Evolutionary conservation across 1,140 invertebrate genomes (phyloP).

Genomic region (Holcopasites calliopsidis): DNA sequence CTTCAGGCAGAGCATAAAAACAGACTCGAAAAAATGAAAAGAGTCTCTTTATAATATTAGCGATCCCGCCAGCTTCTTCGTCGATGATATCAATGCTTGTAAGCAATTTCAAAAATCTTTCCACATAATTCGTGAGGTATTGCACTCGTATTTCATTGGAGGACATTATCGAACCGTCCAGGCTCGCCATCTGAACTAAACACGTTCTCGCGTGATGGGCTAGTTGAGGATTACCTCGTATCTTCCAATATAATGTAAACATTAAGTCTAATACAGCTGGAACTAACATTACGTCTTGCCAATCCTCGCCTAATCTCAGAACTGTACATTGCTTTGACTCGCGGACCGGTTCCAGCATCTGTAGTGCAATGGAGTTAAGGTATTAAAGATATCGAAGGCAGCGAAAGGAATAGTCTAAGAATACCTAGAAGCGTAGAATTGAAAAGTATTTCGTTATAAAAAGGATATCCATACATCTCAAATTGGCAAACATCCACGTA

Average conservation of each 20-base stretch:
- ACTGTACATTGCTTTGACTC: constrained; percentile 85
- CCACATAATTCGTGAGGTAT: constrained; percentile 87
- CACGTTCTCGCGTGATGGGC: constrained; percentile 89
- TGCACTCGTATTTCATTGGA: constrained; percentile 82
- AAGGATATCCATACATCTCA: constrained; percentile 85
- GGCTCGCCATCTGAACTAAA: constrained; percentile 87
- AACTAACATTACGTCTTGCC: constrained; percentile 89
- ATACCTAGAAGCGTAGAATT: not conserved
- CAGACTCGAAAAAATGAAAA: constrained; percentile 82
- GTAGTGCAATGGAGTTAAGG: constrained; percentile 81
- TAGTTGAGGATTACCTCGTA: constrained; percentile 86
- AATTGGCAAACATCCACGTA: constrained; percentile 87
- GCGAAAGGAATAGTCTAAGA: not conserved
- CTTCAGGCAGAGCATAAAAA: constrained; percentile 77
- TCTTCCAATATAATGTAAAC: constrained; percentile 92
- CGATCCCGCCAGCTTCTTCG: constrained; percentile 84
- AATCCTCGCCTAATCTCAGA: constrained; percentile 82
- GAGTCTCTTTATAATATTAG: constrained; percentile 84
- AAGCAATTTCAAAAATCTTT: constrained; percentile 85
- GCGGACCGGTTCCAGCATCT: constrained; percentile 85
- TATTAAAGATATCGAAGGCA: constrained; percentile 40
- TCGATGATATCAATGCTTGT: constrained; percentile 83
- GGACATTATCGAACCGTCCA: constrained; percentile 86
- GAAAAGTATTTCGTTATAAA: constrained; percentile 55
- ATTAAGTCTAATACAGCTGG: constrained; percentile 87